Percentiles rank a stretch among this genome's conserved stretches.
Conservation (phyloP, 2,113 vertebrate genomes). For the Paedocypris sp. region DNA sequence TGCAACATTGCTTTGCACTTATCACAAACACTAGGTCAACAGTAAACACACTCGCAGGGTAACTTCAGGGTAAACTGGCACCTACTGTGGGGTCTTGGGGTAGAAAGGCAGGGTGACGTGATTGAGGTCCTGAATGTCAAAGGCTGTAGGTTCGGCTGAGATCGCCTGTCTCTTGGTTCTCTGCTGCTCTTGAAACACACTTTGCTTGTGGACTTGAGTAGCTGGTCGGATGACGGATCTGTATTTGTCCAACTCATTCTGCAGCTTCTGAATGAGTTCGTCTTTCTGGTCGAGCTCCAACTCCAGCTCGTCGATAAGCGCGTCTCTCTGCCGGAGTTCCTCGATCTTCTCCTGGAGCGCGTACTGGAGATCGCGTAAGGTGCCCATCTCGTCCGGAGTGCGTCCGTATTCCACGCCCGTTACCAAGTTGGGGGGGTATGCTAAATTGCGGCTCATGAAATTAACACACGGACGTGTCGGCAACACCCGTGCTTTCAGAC, state of each 20-base stretch:
- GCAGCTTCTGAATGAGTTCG: slow-evolving; percentile 91
- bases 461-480: not conserved
- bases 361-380: slow-evolving; percentile 89
- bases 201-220: slow-evolving; percentile 76
- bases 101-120: slow-evolving; percentile 90
- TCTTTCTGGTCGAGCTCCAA: slow-evolving; percentile 96
- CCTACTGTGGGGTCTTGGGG: slow-evolving; percentile 93
- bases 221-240: slow-evolving; percentile 87
- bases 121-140: slow-evolving; percentile 85
- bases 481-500: not conserved
- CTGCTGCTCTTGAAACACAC: slow-evolving; percentile 76
- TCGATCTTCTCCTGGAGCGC: slow-evolving; percentile 96
- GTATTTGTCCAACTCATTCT: slow-evolving; percentile 95
- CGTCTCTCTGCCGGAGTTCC: slow-evolving; percentile 89
- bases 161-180: slow-evolving; percentile 93
- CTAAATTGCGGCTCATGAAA: not conserved
- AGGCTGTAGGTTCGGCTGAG: slow-evolving; percentile 86
- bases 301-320: slow-evolving; percentile 95
- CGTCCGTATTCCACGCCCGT: not conserved
- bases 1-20: too few relatives aligned
- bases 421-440: not conserved
- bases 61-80: slow-evolving; percentile 22
- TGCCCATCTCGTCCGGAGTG: slow-evolving; percentile 75
- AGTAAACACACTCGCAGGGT: not conserved
- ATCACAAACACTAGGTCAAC: too few relatives aligned